These are phyloP conservation scores for Syngnathus scovelli DNA, from an alignment of 2,113 vertebrate species.

Conservation along the genomic window DNA sequence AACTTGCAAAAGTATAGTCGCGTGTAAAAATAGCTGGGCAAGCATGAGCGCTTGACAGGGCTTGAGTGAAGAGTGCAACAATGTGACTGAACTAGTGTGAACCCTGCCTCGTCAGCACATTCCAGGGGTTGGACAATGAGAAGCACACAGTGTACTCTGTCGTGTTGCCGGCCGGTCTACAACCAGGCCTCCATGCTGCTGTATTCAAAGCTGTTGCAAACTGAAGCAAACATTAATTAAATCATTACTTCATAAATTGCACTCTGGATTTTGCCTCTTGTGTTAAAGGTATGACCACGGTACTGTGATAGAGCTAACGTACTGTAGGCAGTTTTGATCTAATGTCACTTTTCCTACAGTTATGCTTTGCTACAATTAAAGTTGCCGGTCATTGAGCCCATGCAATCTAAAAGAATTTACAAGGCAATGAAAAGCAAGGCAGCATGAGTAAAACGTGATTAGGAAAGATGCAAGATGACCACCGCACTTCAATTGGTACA, in stretches of 20 bases:
- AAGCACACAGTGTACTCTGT: constrained; percentile 66
- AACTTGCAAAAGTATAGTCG: constrained; percentile 34
- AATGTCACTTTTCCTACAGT: neutral
- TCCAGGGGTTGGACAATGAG: constrained; percentile 67
- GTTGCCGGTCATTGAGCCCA: neutral
- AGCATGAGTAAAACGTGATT: neutral
- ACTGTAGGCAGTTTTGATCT: constrained; percentile 1
- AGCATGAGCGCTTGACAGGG: constrained; percentile 41
- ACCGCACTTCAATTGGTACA: neutral
- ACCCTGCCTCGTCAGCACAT: constrained; percentile 66
- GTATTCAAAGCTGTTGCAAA: constrained; percentile 24
- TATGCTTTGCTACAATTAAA: neutral
- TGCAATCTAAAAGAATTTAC: neutral
- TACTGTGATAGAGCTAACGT: neutral
- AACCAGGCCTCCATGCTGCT: constrained; percentile 31
- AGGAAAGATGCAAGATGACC: constrained; percentile 1
- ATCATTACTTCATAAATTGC: neutral
- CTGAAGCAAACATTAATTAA: constrained; percentile 1
- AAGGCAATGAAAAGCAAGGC: neutral
- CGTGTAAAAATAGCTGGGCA: constrained; percentile 45
- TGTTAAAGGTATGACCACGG: neutral
- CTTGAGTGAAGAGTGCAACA: constrained; percentile 45
- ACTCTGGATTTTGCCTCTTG: neutral
- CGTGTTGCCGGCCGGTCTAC: constrained; percentile 34
- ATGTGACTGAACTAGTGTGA: constrained; percentile 59